A percentile compares a stretch with the other conserved stretches of the same genome.
Conservation (phyloP, 2,113 vertebrate species). For the Pterocles gutturalis region DNA sequence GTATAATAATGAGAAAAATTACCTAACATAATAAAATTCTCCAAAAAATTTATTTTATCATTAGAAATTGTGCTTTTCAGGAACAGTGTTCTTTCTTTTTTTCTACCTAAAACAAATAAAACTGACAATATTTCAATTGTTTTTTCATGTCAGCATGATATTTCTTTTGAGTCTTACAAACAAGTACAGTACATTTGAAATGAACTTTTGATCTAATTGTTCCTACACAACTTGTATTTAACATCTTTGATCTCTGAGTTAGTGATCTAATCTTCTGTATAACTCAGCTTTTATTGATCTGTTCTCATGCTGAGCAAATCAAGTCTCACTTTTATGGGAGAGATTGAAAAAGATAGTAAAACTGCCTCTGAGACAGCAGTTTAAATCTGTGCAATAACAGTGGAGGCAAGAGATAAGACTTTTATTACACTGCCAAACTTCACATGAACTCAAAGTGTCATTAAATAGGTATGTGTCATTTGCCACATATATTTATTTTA, state of each 20-base stretch:
- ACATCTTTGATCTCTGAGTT: conserved; percentile 87
- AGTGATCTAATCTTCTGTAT: conserved; percentile 83
- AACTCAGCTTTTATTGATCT: conserved; percentile 92
- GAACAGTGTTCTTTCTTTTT: not conserved
- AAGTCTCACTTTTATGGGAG: conserved; percentile 88
- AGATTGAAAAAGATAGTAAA: conserved; percentile 89
- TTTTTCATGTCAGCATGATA: not conserved
- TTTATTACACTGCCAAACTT: conserved; percentile 90
- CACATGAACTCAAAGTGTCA: conserved; percentile 85
- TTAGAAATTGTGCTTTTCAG: not conserved
- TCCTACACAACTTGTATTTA: conserved; percentile 79
- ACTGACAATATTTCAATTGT: not conserved
- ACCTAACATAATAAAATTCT: not conserved
- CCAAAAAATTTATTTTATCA: not conserved
- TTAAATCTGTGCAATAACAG: conserved; percentile 87
- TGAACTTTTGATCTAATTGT: conserved; percentile 82
- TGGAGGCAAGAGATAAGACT: conserved; percentile 89
- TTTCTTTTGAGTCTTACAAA: conserved; percentile 66
- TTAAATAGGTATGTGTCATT: conserved; percentile 88
- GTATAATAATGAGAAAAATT: not conserved
- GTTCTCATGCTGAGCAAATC: conserved; percentile 91
- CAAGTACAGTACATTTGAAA: conserved; percentile 76
- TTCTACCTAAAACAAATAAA: not conserved
- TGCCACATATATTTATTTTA: conserved; percentile 86
- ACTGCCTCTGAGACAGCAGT: conserved; percentile 85